A percentile compares a stretch with the other conserved stretches of the same genome.
Conservation (phyloP, 2,888 invertebrate species). For the Drosophila rubida region DNA sequence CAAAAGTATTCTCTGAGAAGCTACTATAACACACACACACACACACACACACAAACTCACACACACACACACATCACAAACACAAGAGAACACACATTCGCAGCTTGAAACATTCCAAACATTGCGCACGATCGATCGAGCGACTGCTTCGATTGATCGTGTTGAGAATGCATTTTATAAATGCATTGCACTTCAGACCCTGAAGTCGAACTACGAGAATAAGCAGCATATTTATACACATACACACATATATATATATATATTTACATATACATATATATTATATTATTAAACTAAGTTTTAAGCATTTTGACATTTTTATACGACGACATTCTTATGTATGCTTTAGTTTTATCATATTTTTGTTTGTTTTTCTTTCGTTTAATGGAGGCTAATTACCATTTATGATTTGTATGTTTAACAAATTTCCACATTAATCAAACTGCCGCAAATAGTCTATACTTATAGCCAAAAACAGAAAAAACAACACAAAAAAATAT, state of each 20-base stretch:
- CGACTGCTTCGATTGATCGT: constrained; percentile 15
- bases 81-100: constrained; percentile 56
- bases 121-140: constrained; percentile 40
- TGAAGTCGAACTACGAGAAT: constrained; percentile 59
- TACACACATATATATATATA: constrained; percentile 24
- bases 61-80: constrained; percentile 11
- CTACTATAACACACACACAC: constrained; percentile 49
- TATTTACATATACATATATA: constrained; percentile 14
- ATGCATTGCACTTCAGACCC: constrained; percentile 66
- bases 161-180: constrained; percentile 78
- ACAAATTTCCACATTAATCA: constrained; percentile 29
- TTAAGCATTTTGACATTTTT: constrained; percentile 21
- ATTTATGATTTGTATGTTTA: constrained; percentile 34
- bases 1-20: constrained; percentile 69
- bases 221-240: constrained; percentile 57
- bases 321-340: constrained; percentile 21
- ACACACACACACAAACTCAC: constrained; percentile 18
- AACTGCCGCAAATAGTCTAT: constrained; percentile 55
- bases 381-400: constrained; percentile 74
- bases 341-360: constrained; percentile 47
- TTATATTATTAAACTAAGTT: constrained; percentile 20
- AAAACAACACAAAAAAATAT: constrained; percentile 47
- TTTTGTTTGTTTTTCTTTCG: constrained; percentile 62
- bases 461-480: constrained; percentile 36
- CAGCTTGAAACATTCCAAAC: constrained; percentile 77